Evolutionary conservation across 1,140 invertebrate species (phyloP).

Genomic region (Hyposmocoma kahamanoa): DNA sequence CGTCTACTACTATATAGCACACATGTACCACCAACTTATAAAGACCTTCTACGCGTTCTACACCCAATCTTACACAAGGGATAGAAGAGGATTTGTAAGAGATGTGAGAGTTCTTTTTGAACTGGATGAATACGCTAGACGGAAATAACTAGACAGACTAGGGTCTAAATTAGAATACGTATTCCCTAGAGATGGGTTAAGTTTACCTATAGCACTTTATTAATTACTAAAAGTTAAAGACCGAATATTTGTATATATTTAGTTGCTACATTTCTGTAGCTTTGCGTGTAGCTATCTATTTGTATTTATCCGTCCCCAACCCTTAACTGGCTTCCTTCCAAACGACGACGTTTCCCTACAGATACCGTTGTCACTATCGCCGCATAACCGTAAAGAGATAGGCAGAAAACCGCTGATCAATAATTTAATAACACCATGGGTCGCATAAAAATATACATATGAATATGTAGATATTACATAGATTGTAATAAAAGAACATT

Average conservation of each 20-base stretch:
- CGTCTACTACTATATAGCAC: slow-evolving; percentile 29
- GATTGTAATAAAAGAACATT: slow-evolving; percentile 31
- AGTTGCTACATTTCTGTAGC: neutral
- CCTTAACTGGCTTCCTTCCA: neutral
- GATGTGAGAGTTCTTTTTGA: slow-evolving; percentile 26
- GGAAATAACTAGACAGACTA: slow-evolving; percentile 62
- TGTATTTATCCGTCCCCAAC: neutral
- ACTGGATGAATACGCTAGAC: slow-evolving; percentile 37
- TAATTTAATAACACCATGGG: neutral
- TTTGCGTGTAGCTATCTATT: neutral
- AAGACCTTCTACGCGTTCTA: slow-evolving; percentile 26
- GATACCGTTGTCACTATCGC: neutral
- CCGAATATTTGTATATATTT: neutral
- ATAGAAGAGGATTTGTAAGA: neutral
- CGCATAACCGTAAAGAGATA: too few relatives aligned
- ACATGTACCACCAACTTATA: slow-evolving; percentile 33
- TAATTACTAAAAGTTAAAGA: neutral
- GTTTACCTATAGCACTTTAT: slow-evolving; percentile 29
- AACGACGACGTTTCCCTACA: neutral
- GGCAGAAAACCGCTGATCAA: too few relatives aligned
- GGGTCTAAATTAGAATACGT: slow-evolving; percentile 62
- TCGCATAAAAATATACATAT: neutral
- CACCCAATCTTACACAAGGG: slow-evolving; percentile 2
- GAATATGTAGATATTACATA: slow-evolving; percentile 18
- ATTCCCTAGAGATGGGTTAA: slow-evolving; percentile 39